A percentile compares a stretch with the other conserved stretches of the same genome.
These are phyloP conservation scores for Diadema setosum DNA, from an alignment of 35 echinoderm and acorn worm genomes.

Conservation along the genomic window DNA sequence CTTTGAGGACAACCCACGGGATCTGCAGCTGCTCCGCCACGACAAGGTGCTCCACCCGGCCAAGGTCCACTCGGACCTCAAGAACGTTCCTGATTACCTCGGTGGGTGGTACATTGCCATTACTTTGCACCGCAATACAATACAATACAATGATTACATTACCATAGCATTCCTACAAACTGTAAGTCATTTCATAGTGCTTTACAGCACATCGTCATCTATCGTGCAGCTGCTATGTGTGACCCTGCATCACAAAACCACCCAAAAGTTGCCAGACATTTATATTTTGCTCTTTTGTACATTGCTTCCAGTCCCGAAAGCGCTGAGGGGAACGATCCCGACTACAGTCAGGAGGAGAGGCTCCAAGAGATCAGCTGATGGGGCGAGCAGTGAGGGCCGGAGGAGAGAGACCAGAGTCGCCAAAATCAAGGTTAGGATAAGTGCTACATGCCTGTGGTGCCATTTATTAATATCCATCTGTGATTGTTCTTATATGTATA, in stretches of 20 bases:
- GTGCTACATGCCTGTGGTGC: not conserved
- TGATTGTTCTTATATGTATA: no score
- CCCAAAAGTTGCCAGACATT: no score
- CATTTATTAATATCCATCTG: no score
- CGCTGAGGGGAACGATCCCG: conserved; percentile 6
- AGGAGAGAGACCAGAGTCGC: conserved; percentile 20
- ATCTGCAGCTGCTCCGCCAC: conserved; percentile 85
- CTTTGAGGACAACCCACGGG: conserved; percentile 96
- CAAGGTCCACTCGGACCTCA: conserved; percentile 79
- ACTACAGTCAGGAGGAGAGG: not conserved
- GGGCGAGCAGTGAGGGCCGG: not conserved
- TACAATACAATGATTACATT: no score
- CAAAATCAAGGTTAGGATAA: conserved; percentile 37
- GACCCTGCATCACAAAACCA: no score
- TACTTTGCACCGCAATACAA: no score
- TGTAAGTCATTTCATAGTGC: no score
- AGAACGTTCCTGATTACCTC: conserved; percentile 89
- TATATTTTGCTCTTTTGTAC: not conserved
- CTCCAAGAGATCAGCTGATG: not conserved
- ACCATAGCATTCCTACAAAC: no score
- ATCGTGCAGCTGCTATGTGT: no score
- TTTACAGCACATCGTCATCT: no score
- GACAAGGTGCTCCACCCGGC: conserved; percentile 91
- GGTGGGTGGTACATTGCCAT: no score
- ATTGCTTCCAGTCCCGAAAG: not conserved